Conservation (phyloP, 2,797 vertebrate species). For the Anguilla pacifica region DNA sequence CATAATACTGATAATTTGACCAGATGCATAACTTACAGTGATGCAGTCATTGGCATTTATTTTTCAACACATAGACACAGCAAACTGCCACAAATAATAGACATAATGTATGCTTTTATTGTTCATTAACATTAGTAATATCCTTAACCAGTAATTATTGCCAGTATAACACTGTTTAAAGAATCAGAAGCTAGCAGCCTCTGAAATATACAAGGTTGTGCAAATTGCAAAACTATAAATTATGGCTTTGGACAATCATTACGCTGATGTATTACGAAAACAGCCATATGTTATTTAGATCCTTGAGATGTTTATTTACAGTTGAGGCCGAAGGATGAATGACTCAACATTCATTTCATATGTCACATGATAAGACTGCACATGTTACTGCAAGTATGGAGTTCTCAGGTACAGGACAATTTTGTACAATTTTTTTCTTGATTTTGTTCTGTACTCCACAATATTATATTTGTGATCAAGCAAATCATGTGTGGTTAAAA, state of each 20-base stretch:
- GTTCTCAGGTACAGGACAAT: neutral
- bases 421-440: neutral
- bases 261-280: neutral
- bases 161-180: neutral
- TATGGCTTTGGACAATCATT: conserved; percentile 10
- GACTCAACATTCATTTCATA: neutral
- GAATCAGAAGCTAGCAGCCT: neutral
- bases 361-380: neutral
- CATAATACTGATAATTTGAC: neutral
- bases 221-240: conserved; percentile 60
- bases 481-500: no score
- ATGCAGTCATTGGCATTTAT: neutral
- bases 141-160: neutral
- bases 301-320: neutral
- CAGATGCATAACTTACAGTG: neutral
- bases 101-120: neutral
- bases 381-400: neutral
- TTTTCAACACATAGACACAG: neutral
- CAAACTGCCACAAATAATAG: neutral
- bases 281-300: neutral
- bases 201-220: conserved; percentile 43
- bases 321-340: neutral
- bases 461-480: no score
- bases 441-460: no score
- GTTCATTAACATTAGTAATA: neutral